Conservation (phyloP, 2,113 vertebrate genomes). For the Dromaius novaehollandiae region DNA sequence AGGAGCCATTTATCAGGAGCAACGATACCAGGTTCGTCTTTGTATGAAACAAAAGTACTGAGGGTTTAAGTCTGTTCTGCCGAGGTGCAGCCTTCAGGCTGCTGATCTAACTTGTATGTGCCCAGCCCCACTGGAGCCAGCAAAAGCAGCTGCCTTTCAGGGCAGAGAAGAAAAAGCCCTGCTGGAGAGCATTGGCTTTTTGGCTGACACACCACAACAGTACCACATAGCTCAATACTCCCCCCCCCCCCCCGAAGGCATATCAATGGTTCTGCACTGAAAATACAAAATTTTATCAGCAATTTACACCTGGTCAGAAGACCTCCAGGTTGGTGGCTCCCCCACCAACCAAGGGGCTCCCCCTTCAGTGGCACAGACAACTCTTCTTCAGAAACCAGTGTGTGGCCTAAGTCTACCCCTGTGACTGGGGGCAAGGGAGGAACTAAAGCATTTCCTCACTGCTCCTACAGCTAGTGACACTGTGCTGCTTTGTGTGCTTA, state of each 20-base stretch:
- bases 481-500: not conserved
- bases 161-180: not conserved
- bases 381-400: not conserved
- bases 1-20: not conserved
- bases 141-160: not conserved
- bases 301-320: not conserved
- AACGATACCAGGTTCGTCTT: not conserved
- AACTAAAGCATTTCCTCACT: not conserved
- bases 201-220: not conserved
- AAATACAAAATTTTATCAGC: not conserved
- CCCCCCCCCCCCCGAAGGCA: not conserved
- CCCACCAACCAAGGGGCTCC: too few relatives aligned
- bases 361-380: too few relatives aligned
- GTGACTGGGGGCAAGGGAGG: too few relatives aligned
- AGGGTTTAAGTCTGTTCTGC: not conserved
- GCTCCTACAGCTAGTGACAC: not conserved
- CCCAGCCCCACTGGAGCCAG: not conserved
- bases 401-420: rapidly evolving
- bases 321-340: not conserved
- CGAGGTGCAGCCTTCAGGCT: not conserved
- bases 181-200: not conserved
- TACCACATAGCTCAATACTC: rapidly evolving
- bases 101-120: not conserved
- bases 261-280: rapidly evolving
- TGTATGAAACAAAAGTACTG: not conserved